Base-by-base conservation (phyloP, 2,113 vertebrate genomes). In the Perca schrenkii region DNA sequence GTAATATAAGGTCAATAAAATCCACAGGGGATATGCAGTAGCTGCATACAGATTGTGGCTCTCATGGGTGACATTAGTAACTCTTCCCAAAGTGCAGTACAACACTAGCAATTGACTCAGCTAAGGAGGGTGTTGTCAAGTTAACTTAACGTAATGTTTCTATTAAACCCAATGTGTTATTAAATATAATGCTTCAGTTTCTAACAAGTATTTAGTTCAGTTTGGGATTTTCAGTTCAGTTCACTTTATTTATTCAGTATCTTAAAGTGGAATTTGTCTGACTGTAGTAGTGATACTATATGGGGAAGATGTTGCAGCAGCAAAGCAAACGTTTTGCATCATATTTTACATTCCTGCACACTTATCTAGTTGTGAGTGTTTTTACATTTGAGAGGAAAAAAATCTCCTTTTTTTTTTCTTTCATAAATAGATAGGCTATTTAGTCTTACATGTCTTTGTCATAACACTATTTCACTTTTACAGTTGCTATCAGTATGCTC, bases 41-140 rank as follows among this genome's bases (percentile, higher is more conserved):
- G 19, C 53, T 80, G 31, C 28, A 76, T 67, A 49, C 58, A 79
- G 62, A 68, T 25, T 57, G 40, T 4, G 3, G 52, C 49, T 82
- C 67, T 82, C 66, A 0, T 50, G 78, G 43, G 57, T 25, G 22
- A 66, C 72, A 31, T 50, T 69, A 82, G 58, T 78, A 83, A 84
- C 31, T 77, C 54, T 61, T 61, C 61, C 60, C 13, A 56, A 70
- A 56, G 34, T 65, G 47, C 47, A 57, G 43, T 49, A 52, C 25
- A 60, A 22, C 62, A 66, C 34, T 16, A 73, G 57, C 28, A 47
- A 22, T 53, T 75, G 43, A 52, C 61, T 43, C 22, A 47, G 22
- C 49, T 66, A 40, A 58, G 58, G 64, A 65, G 21, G 12, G 7
- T 60, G 47, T 36, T 79, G 31, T 61, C 50, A 50, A 28, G 65